A percentile compares a stretch with the other conserved stretches of the same genome.
These are phyloP conservation scores for Pseudococcus jackbeardsleyi DNA, from an alignment of 2,888 invertebrate species.

Conservation along the genomic window DNA sequence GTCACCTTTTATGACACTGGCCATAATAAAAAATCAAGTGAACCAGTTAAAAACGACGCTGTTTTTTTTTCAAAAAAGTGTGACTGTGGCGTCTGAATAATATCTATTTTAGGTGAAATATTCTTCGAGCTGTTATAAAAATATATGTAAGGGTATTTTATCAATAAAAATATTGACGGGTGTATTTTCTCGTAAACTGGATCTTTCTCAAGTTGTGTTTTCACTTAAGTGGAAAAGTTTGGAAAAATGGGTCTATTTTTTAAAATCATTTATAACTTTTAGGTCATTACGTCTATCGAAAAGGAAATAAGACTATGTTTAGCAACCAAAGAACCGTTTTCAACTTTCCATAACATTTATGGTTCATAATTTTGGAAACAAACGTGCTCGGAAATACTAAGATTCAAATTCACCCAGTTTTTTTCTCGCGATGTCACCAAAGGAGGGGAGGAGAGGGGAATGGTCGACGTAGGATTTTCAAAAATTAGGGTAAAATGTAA, in stretches of 20 bases:
- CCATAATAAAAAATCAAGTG: neutral
- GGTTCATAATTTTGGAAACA: neutral
- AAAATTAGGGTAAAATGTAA: neutral
- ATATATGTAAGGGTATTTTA: neutral
- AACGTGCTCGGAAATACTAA: neutral
- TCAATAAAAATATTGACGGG: neutral
- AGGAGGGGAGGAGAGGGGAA: neutral
- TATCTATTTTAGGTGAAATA: no score
- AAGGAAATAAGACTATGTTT: slow-evolving; percentile 10
- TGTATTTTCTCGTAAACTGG: neutral
- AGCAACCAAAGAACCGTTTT: slow-evolving; percentile 10
- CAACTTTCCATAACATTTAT: slow-evolving; percentile 1
- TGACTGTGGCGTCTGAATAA: neutral
- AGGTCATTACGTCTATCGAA: neutral
- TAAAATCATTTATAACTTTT: slow-evolving; percentile 2
- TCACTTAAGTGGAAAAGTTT: neutral
- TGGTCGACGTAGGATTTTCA: neutral
- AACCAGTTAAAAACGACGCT: neutral
- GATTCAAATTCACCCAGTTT: neutral
- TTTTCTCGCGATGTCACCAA: neutral
- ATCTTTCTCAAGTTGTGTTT: neutral
- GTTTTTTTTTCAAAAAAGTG: neutral
- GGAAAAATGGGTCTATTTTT: neutral
- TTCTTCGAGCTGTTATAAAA: no score
- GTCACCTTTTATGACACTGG: slow-evolving; percentile 4